Evolutionary conservation across 2,797 vertebrate species (phyloP).

Genomic region (Meda fulgida): DNA sequence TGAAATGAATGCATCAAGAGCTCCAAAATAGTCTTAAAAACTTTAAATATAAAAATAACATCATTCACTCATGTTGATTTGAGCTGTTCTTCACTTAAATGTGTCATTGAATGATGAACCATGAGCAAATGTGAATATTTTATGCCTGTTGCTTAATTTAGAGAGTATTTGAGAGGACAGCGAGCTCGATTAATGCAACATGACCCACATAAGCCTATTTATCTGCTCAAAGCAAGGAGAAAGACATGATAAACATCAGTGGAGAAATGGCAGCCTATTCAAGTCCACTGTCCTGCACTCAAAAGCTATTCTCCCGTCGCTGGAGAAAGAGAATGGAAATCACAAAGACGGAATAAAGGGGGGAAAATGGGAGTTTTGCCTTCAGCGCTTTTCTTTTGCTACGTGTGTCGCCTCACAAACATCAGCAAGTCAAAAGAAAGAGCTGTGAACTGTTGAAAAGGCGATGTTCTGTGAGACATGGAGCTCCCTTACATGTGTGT

Average conservation of each 20-base stretch:
- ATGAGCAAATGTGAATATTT: conserved; percentile 70
- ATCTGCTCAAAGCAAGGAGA: conserved; percentile 67
- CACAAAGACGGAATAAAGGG: conserved; percentile 31
- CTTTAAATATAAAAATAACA: neutral
- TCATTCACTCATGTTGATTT: conserved; percentile 36
- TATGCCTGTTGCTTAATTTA: conserved; percentile 69
- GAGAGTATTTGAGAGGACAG: conserved; percentile 67
- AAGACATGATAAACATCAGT: conserved; percentile 68
- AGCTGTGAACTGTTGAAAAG: conserved; percentile 23
- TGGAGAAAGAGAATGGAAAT: conserved; percentile 49
- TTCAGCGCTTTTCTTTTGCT: conserved; percentile 54
- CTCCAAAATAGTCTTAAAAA: neutral
- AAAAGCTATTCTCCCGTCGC: conserved; percentile 65
- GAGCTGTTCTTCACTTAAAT: conserved; percentile 44
- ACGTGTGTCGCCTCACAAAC: conserved; percentile 59
- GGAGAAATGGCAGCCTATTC: conserved; percentile 63
- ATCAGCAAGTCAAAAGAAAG: neutral
- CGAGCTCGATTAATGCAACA: conserved; percentile 71
- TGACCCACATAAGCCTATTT: conserved; percentile 77
- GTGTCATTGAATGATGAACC: conserved; percentile 67
- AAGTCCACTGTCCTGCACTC: conserved; percentile 66
- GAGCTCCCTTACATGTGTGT: neutral
- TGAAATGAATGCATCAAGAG: neutral
- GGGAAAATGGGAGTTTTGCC: conserved; percentile 67
- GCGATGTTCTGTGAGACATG: conserved; percentile 36